Conservation (phyloP, 2,888 invertebrate species). For the Machimus atricapillus region DNA sequence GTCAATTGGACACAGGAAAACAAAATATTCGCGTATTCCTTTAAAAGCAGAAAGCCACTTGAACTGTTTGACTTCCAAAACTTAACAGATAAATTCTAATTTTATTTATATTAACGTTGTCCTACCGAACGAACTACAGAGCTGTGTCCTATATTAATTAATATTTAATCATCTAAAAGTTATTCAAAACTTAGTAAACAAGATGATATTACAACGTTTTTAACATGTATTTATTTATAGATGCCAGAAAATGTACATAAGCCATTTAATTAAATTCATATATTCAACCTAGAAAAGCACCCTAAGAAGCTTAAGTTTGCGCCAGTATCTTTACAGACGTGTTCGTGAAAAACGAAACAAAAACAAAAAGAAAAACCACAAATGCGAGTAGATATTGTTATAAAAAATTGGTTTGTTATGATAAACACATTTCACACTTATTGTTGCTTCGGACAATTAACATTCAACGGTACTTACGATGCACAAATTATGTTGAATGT, state of each 20-base stretch:
- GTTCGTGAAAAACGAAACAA: background rate
- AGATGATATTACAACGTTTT: too few species aligned
- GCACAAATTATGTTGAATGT: background rate
- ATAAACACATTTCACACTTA: constrained; percentile 11
- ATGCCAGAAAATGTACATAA: background rate
- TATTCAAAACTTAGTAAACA: background rate
- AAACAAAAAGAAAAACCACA: background rate
- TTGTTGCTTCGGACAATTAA: background rate
- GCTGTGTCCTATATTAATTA: background rate
- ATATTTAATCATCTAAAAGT: background rate
- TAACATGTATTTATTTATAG: background rate
- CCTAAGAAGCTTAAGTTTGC: background rate
- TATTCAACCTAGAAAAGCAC: background rate
- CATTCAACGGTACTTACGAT: constrained; percentile 3
- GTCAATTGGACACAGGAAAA: background rate
- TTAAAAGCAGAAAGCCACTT: background rate
- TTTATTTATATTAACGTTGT: too few species aligned
- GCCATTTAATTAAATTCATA: background rate
- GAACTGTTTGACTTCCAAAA: too few species aligned
- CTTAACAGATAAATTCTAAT: too few species aligned
- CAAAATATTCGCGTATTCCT: background rate
- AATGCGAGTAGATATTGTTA: background rate
- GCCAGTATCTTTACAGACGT: background rate
- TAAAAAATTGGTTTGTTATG: constrained; percentile 8
- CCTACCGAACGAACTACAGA: background rate